Base-by-base conservation (phyloP, 2,113 vertebrate genomes). In the Nerophis lumbriciformis region DNA sequence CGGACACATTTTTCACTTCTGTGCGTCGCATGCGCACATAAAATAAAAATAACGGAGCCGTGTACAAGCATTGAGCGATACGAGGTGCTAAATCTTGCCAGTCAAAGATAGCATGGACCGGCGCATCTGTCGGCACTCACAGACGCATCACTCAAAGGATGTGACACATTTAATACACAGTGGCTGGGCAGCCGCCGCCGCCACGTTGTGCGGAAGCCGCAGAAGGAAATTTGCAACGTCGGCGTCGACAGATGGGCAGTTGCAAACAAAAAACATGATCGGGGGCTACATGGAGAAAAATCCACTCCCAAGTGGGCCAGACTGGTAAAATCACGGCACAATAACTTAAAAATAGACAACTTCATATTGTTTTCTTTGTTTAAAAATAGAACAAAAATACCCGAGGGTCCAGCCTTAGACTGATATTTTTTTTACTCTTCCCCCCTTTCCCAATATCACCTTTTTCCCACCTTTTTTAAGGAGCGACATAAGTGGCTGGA, bases 141-240 rank as follows among this genome's bases (percentile, higher is more conserved):
- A 21, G 48, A 66, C 57, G 42, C 55, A 69, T 71, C 68, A 77
- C 53, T 79, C 76, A 50, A 63, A 65, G 66, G 52, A 85, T 66
- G 64, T 79, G 75, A 62, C 61, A 73, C 63, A 47, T 70, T 77
- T 73, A 77, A 77, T 65, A 63, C 59, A 58, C 48, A 16, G 57
- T 38, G 21, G 45, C 7, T 10, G n/a, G 42, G 38, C 55, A 19
- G n/a, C 16, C 55, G 12, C 38, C 10, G 37, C 54, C 42, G 2
- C 28, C 38, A 57, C 12, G 38, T 57, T n/a, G n/a, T 19, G 39
- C 54, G 42, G 16, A 38, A 16, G 37, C 15, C 6, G 55, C 38
- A 42, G 10, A 11, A 5, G 3, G 9, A 21, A 44, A 44, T 42
- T 57, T 44, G 45, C 54, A 56, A 42, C n/a, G 12, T 16, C 9